A percentile compares a stretch with the other conserved stretches of the same genome.
Conservation (phyloP, 2,797 vertebrate genomes). For the Propithecus perrieri region DNA sequence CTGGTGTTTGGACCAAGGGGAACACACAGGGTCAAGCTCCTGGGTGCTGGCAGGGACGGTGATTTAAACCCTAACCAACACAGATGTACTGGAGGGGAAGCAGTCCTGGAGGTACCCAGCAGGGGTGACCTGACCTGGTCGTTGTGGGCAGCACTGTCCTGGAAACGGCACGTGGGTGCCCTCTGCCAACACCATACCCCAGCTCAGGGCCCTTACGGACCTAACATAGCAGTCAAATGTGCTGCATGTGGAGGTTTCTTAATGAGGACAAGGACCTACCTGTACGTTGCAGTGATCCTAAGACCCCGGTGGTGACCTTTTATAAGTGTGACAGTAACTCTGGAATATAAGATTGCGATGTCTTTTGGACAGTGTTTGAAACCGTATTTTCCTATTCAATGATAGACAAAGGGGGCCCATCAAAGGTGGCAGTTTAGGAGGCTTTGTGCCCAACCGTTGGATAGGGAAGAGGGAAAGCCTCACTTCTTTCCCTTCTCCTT, state of each 20-base stretch:
- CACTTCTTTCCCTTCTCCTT: neutral
- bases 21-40: neutral
- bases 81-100: neutral
- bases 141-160: neutral
- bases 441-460: accelerated
- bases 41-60: neutral
- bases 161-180: neutral
- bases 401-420: neutral
- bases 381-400: neutral
- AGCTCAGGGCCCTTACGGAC: neutral
- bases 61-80: neutral
- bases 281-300: neutral
- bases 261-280: neutral
- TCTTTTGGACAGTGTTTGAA: neutral
- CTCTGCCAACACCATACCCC: too few relatives aligned
- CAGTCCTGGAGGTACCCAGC: neutral
- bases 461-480: neutral
- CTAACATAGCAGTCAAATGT: neutral
- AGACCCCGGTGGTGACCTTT: neutral
- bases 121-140: neutral
- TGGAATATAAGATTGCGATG: accelerated
- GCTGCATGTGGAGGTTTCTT: neutral
- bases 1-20: neutral
- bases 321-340: neutral
- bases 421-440: neutral